Evolutionary conservation across 2,888 invertebrate species (phyloP).

Genomic region (Adineta ricciae): DNA sequence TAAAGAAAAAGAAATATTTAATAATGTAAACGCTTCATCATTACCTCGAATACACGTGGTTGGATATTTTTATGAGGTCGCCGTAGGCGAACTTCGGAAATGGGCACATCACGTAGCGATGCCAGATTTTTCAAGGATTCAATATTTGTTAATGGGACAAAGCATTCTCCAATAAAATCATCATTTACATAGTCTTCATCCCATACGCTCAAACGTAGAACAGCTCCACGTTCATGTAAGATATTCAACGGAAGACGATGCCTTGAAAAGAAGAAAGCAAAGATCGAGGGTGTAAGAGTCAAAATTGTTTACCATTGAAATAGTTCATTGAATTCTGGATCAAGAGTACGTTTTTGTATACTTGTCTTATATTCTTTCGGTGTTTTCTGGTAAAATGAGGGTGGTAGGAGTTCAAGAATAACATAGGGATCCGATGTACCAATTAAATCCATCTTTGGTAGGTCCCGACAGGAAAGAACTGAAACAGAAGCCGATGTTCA

Average conservation of each 20-base stretch:
- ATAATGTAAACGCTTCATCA: too few species aligned
- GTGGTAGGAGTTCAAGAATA: not conserved
- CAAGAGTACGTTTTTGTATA: slow-evolving; percentile 81
- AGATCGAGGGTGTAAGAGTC: not conserved
- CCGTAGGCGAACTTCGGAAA: not conserved
- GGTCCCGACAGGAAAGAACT: not conserved
- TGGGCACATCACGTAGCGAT: not conserved
- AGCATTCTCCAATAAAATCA: slow-evolving; percentile 28
- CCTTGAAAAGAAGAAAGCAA: not conserved
- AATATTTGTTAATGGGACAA: not conserved
- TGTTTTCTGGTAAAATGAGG: not conserved
- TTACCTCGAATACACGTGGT: not conserved
- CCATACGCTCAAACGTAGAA: slow-evolving; percentile 66
- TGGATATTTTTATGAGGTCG: not conserved
- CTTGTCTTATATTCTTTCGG: slow-evolving; percentile 65
- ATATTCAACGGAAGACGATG: not conserved
- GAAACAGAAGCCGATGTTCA: too few species aligned
- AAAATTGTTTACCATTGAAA: not conserved
- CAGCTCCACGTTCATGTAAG: not conserved
- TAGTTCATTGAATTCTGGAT: slow-evolving; percentile 78
- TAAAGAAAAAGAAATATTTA: not conserved
- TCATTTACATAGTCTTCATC: slow-evolving; percentile 62
- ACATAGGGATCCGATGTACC: not conserved
- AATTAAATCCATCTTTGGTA: not conserved
- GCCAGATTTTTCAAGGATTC: not conserved